phyloP scores from a whole-genome alignment of 2,113 vertebrate genomes.

The Salvator merianae region DNA sequence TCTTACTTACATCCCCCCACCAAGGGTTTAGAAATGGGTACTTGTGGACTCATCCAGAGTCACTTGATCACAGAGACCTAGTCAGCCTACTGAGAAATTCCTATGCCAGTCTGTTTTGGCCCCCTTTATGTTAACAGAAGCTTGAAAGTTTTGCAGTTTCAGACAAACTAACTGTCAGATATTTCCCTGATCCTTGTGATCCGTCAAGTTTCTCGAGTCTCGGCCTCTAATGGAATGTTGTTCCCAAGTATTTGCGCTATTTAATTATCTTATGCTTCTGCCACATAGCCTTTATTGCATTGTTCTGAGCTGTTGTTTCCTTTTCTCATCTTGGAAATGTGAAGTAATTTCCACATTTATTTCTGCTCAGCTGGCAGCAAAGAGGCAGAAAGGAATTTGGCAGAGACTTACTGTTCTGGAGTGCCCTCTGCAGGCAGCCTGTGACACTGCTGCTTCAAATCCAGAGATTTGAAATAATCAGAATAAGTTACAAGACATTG shows the following conservation, averaged over 20 bases:
- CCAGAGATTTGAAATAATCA: neutral
- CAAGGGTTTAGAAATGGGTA: neutral
- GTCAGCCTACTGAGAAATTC: neutral
- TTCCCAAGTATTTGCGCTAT: neutral
- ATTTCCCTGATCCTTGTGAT: neutral
- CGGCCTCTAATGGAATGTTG: neutral
- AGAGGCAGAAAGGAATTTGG: constrained; percentile 1
- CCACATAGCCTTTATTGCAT: neutral
- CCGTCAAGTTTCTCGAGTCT: neutral
- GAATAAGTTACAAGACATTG: too few species aligned
- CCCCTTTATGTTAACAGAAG: neutral
- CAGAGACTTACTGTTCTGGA: constrained; percentile 1
- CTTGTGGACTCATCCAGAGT: too few species aligned
- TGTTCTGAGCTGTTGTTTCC: neutral
- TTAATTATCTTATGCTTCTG: neutral
- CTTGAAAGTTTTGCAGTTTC: neutral
- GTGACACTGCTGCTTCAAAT: neutral
- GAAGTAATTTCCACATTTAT: constrained; percentile 18
- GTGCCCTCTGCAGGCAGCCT: constrained; percentile 64
- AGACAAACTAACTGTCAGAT: neutral
- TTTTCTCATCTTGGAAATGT: constrained; percentile 20
- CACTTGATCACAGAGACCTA: neutral
- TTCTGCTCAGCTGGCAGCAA: neutral
- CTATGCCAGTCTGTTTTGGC: neutral
- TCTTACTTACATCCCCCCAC: too few species aligned